These are phyloP conservation scores for Ligdia adustata DNA, from an alignment of 2,888 invertebrate genomes.

Conservation along the genomic window DNA sequence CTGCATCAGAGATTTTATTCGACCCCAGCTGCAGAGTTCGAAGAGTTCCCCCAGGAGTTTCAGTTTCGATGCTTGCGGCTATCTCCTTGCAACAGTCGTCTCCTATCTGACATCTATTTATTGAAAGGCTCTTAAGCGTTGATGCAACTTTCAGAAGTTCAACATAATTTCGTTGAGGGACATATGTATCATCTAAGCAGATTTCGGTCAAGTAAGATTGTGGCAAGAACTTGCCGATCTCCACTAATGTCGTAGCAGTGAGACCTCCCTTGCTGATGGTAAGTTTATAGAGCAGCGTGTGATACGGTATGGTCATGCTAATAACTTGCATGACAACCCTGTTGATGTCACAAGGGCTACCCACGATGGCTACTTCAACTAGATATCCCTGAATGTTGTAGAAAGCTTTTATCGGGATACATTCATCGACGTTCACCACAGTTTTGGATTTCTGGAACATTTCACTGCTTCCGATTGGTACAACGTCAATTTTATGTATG, in stretches of 20 bases:
- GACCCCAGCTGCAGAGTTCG: conserved; percentile 50
- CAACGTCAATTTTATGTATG: not conserved
- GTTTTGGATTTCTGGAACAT: too few relatives aligned
- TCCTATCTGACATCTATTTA: conserved; percentile 54
- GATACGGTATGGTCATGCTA: conserved; percentile 52
- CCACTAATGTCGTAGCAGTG: conserved; percentile 37
- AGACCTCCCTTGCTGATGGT: conserved; percentile 44
- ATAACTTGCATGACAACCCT: conserved; percentile 50
- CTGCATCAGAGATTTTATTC: conserved; percentile 54
- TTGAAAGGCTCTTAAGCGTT: conserved; percentile 51
- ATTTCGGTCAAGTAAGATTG: conserved; percentile 59
- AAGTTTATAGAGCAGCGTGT: conserved; percentile 46
- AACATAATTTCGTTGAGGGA: conserved; percentile 51
- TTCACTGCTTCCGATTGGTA: not conserved
- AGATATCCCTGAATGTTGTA: conserved; percentile 47
- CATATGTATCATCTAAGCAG: conserved; percentile 51
- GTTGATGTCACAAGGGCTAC: conserved; percentile 34
- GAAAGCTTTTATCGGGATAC: conserved; percentile 40
- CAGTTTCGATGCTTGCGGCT: conserved; percentile 39
- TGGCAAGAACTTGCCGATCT: conserved; percentile 51
- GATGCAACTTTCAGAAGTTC: conserved; percentile 47
- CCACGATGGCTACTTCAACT: conserved; percentile 47
- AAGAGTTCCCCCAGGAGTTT: conserved; percentile 40
- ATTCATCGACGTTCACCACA: not conserved
- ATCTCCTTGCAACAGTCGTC: conserved; percentile 48